phyloP scores from a whole-genome alignment of 2,113 vertebrate species.

The Gambusia holbrooki region DNA sequence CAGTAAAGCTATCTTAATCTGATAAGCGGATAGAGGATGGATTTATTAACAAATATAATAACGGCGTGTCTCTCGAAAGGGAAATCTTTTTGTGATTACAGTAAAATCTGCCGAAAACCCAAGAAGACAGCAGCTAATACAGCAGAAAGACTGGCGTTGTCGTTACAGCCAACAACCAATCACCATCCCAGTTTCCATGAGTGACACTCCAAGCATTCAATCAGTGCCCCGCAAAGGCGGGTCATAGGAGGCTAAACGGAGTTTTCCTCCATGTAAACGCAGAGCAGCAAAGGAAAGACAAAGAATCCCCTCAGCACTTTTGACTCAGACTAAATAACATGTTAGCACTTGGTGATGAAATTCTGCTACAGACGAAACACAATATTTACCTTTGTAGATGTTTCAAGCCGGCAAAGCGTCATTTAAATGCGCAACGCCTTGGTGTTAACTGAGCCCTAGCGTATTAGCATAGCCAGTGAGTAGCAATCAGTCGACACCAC shows the following conservation, averaged over 20 bases:
- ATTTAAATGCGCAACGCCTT: conserved; percentile 73
- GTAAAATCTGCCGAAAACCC: conserved; percentile 71
- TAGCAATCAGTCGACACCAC: conserved; percentile 47
- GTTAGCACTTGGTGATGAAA: no score
- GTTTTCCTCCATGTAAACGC: conserved; percentile 74
- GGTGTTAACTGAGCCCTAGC: conserved; percentile 62
- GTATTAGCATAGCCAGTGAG: conserved; percentile 44
- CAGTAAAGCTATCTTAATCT: neutral
- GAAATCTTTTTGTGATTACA: conserved; percentile 48
- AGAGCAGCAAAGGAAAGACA: conserved; percentile 67
- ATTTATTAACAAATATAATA: neutral
- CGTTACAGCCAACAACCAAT: conserved; percentile 74
- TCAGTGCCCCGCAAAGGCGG: conserved; percentile 62
- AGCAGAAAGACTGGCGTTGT: conserved; percentile 72
- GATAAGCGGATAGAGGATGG: neutral
- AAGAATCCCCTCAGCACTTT: conserved; percentile 52
- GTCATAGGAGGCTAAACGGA: conserved; percentile 63
- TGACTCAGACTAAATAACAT: neutral
- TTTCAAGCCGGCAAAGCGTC: conserved; percentile 20
- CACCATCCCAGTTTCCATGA: conserved; percentile 38
- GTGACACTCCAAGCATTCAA: conserved; percentile 64
- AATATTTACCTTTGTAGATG: neutral
- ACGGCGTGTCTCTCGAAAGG: conserved; percentile 3
- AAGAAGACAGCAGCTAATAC: conserved; percentile 66
- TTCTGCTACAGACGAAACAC: neutral